phyloP scores from a whole-genome alignment of 2,888 invertebrate species.

The Drosophila melanosoma region DNA sequence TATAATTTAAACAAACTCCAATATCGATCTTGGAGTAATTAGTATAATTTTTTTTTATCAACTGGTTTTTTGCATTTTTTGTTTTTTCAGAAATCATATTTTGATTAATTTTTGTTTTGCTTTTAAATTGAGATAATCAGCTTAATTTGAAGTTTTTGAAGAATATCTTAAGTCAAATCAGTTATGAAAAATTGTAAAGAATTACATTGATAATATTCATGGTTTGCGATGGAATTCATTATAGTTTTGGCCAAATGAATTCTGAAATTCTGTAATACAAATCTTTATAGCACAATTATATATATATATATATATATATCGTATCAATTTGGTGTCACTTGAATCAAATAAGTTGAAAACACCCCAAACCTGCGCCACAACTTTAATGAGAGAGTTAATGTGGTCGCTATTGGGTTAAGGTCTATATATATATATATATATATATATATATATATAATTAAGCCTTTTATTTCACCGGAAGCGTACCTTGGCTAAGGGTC shows the following conservation, averaged over 20 bases:
- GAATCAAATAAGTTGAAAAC: background rate
- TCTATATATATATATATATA: background rate
- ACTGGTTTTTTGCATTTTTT: background rate
- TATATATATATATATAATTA: slow-evolving; percentile 53
- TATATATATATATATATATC: background rate
- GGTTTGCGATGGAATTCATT: background rate
- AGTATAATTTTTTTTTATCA: background rate
- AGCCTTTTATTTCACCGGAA: slow-evolving; percentile 46
- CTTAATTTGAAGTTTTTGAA: background rate
- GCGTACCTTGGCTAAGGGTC: background rate
- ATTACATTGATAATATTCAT: background rate
- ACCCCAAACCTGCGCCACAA: background rate
- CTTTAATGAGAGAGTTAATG: slow-evolving; percentile 30
- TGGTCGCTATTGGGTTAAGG: slow-evolving; percentile 28
- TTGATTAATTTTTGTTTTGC: too few species aligned
- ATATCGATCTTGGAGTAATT: background rate
- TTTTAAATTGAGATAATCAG: background rate
- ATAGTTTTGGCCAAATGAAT: background rate
- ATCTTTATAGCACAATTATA: background rate
- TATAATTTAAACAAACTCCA: background rate
- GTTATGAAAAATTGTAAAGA: background rate
- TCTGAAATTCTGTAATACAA: background rate
- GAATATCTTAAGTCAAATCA: background rate
- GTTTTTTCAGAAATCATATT: background rate
- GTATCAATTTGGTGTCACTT: background rate